Evolutionary conservation across 1,140 invertebrate genomes (phyloP).

Genomic region (Drosophila malerkotliana): DNA sequence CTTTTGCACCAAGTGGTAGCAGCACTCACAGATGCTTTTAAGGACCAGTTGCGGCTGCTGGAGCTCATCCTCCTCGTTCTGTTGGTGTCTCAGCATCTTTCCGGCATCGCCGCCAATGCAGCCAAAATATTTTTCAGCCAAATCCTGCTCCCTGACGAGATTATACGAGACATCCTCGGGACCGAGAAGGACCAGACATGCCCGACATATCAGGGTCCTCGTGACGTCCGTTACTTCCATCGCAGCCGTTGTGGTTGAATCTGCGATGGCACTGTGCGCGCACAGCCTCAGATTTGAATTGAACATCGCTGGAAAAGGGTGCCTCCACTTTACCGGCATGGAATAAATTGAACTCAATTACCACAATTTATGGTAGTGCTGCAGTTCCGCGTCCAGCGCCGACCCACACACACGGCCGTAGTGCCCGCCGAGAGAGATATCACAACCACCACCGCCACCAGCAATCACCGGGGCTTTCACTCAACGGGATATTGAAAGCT

Average conservation of each 20-base stretch:
- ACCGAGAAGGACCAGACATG: constrained; percentile 58
- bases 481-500: constrained; percentile 66
- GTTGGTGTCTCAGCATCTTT: neutral
- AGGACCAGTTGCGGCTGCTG: constrained; percentile 40
- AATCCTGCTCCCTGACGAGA: constrained; percentile 47
- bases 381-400: constrained; percentile 34
- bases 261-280: constrained; percentile 46
- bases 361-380: constrained; percentile 37
- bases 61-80: constrained; percentile 12
- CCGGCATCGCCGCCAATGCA: constrained; percentile 37
- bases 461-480: constrained; percentile 32
- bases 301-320: constrained; percentile 30
- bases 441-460: constrained; percentile 13
- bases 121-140: constrained; percentile 56
- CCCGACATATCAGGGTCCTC: constrained; percentile 58
- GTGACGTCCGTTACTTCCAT: neutral
- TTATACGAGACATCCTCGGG: constrained; percentile 44
- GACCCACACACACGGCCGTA: constrained; percentile 2
- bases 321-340: constrained; percentile 5
- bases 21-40: constrained; percentile 67
- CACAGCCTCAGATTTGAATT: constrained; percentile 40
- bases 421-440: constrained; percentile 13
- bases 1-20: constrained; percentile 65
- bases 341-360: constrained; percentile 63
- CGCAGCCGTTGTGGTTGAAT: constrained; percentile 25